A percentile compares a stretch with the other conserved stretches of the same genome.
Evolutionary conservation across 2,888 invertebrate species (phyloP).

Genomic region (Chelonus formosanus): DNA sequence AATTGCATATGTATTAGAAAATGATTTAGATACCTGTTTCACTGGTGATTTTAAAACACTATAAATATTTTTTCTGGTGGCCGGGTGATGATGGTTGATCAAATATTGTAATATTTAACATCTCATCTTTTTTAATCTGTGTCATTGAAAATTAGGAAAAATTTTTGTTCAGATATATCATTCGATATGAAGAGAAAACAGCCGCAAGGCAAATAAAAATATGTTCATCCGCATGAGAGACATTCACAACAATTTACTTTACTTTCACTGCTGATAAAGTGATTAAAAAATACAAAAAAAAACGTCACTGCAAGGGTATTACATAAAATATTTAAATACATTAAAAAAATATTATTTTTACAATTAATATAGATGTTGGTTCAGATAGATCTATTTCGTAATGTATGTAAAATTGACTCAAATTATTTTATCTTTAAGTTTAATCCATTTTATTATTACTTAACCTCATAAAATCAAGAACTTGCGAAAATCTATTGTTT

Average conservation of each 20-base stretch:
- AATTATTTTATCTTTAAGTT: no score
- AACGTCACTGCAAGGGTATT: neutral
- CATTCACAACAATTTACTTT: constrained; percentile 34
- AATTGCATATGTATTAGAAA: no score
- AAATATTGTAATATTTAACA: neutral
- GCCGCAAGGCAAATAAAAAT: constrained; percentile 33
- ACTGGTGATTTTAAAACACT: no score
- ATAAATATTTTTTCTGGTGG: no score
- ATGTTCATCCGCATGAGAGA: constrained; percentile 36
- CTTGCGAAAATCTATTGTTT: no score
- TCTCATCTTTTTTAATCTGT: neutral
- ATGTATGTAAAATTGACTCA: no score
- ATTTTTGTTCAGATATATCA: neutral
- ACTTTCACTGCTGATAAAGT: constrained; percentile 36
- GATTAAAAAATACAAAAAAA: constrained; percentile 28
- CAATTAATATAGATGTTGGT: neutral
- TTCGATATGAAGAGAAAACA: constrained; percentile 32
- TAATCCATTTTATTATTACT: no score
- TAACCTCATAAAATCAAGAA: no score
- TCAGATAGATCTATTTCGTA: no score
- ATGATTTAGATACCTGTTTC: no score
- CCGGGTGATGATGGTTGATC: no score
- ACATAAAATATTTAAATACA: constrained; percentile 11
- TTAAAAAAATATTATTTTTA: constrained; percentile 11
- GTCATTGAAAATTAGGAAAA: constrained; percentile 26